Evolutionary conservation across 1,140 invertebrate genomes (phyloP).

Genomic region (Drosophila nigrodunni): DNA sequence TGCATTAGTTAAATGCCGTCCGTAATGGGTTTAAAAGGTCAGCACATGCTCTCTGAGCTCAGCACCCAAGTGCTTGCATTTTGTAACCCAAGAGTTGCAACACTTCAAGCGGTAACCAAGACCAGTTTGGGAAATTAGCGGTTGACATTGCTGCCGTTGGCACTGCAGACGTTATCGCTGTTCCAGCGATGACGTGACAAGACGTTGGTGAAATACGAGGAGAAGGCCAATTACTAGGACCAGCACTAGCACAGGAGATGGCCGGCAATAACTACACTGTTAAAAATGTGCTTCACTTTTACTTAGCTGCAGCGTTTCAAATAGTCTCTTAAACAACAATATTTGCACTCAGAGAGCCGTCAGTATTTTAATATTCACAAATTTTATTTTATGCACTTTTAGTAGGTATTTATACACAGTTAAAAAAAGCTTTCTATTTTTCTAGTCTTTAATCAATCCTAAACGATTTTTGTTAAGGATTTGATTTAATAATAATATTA

Average conservation of each 20-base stretch:
- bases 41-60: not conserved
- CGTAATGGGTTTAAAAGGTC: slow-evolving; percentile 7
- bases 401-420: too few species aligned
- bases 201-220: slow-evolving; percentile 9
- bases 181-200: slow-evolving; percentile 43
- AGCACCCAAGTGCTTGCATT: not conserved
- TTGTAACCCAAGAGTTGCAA: not conserved
- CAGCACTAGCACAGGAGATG: not conserved
- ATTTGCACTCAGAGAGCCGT: too few species aligned
- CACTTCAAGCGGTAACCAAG: not conserved
- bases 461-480: too few species aligned
- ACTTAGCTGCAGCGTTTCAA: too few species aligned
- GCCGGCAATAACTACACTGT: not conserved
- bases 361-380: too few species aligned
- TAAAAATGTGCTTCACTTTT: too few species aligned
- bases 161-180: slow-evolving; percentile 50
- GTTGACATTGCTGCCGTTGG: slow-evolving; percentile 40
- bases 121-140: slow-evolving; percentile 32
- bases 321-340: too few species aligned
- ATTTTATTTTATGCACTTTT: too few species aligned
- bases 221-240: not conserved
- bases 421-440: too few species aligned
- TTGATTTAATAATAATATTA: too few species aligned
- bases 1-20: slow-evolving; percentile 47
- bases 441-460: too few species aligned